Evolutionary conservation across 1,140 invertebrate species (phyloP).

Genomic region (Potamilus streckersoni): DNA sequence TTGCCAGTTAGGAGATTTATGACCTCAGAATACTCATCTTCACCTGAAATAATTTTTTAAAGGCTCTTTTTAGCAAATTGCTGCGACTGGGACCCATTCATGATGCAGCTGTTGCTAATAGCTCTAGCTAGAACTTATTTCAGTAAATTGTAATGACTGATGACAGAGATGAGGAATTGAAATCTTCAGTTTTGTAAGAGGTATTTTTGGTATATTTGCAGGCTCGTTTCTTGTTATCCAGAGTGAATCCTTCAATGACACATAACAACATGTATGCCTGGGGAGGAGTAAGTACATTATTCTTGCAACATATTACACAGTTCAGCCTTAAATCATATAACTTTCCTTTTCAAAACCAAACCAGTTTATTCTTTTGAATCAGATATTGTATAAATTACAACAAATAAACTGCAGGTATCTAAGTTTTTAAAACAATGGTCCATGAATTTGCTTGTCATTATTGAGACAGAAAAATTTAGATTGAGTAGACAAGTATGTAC

Average conservation of each 20-base stretch:
- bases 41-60: neutral
- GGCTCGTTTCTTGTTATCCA: constrained; percentile 97
- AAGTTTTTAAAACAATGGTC: no score
- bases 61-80: neutral
- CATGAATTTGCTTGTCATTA: no score
- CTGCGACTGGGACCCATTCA: no score
- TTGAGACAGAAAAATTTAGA: no score
- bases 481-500: no score
- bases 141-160: neutral
- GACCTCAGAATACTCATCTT: no score
- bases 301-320: neutral
- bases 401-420: no score
- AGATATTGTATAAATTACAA: no score
- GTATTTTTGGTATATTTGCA: constrained; percentile 68
- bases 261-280: constrained; percentile 99
- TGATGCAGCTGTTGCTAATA: neutral
- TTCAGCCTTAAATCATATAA: no score
- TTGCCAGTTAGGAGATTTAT: no score
- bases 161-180: neutral
- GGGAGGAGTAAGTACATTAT: constrained; percentile 67
- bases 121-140: neutral
- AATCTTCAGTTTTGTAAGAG: neutral
- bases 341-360: no score
- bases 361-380: no score
- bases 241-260: constrained; percentile 99